Percentiles rank a stretch among this genome's conserved stretches.
Conservation (phyloP, 2,888 invertebrate genomes). For the Euzetes globulus region DNA sequence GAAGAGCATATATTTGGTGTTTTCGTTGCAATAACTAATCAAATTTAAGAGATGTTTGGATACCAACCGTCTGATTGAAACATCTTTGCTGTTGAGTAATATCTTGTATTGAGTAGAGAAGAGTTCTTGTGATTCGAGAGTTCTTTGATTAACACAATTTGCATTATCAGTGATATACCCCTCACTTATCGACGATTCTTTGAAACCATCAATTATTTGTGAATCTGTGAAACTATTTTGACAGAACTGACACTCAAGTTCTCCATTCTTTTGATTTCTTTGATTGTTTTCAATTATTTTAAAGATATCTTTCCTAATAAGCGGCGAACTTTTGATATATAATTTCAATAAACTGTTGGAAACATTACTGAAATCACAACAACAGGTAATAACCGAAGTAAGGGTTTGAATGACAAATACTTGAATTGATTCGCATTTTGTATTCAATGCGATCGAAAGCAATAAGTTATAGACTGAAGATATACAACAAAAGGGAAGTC, state of each 20-base stretch:
- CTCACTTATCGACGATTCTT: conserved; percentile 12
- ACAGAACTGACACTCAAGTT: not conserved
- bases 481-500: conserved; percentile 5
- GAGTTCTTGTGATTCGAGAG: not conserved
- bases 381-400: conserved; percentile 21
- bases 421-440: not conserved
- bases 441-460: not conserved
- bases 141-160: not conserved
- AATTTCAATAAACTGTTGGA: conserved; percentile 15
- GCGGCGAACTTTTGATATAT: not conserved
- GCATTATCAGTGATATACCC: conserved; percentile 30
- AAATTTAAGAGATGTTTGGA: conserved; percentile 16
- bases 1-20: not conserved
- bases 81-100: not conserved
- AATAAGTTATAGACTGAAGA: not conserved
- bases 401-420: not conserved
- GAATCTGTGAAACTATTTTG: not conserved
- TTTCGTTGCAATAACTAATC: not conserved
- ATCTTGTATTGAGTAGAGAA: not conserved
- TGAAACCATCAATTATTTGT: not conserved
- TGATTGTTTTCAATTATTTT: conserved; percentile 24
- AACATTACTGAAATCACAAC: conserved; percentile 13
- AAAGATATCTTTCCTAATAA: conserved; percentile 12
- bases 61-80: not conserved
- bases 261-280: not conserved